Percentiles rank a stretch among this genome's conserved stretches.
These are phyloP conservation scores for Serrognathus titanus DNA, from an alignment of 2,888 invertebrate genomes.

Conservation along the genomic window DNA sequence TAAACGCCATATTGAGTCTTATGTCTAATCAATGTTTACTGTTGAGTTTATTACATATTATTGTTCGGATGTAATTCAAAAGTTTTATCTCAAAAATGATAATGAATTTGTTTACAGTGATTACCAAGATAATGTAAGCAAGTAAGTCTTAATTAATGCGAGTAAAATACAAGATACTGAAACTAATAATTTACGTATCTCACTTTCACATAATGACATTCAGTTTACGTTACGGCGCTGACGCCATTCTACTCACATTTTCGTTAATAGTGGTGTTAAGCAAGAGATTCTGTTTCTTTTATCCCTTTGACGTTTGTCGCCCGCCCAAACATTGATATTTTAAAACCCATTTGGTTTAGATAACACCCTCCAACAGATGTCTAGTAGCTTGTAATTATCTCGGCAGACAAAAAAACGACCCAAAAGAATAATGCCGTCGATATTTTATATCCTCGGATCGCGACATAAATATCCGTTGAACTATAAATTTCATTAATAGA, in stretches of 20 bases:
- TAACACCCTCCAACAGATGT: conserved; percentile 44
- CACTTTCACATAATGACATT: too few relatives aligned
- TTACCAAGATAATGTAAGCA: too few relatives aligned
- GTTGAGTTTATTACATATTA: too few relatives aligned
- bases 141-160: too few relatives aligned
- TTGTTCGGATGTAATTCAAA: too few relatives aligned
- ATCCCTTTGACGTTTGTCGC: conserved; percentile 38
- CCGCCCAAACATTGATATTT: conserved; percentile 36
- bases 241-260: conserved; percentile 1
- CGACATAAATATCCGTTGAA: conserved; percentile 34
- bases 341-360: conserved; percentile 35
- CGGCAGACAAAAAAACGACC: conserved; percentile 29
- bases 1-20: too few relatives aligned
- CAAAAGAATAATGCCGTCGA: conserved; percentile 5
- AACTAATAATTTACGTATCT: too few relatives aligned
- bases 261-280: conserved; percentile 4
- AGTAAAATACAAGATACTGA: too few relatives aligned
- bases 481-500: conserved; percentile 40
- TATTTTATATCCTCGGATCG: conserved; percentile 22
- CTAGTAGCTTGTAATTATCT: conserved; percentile 39
- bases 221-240: background rate
- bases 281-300: conserved; percentile 37
- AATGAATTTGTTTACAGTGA: too few relatives aligned
- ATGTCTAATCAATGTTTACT: too few relatives aligned
- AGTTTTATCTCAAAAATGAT: too few relatives aligned